phyloP scores from a whole-genome alignment of 1,140 invertebrate species.

The Drosophila equinoxialis region DNA sequence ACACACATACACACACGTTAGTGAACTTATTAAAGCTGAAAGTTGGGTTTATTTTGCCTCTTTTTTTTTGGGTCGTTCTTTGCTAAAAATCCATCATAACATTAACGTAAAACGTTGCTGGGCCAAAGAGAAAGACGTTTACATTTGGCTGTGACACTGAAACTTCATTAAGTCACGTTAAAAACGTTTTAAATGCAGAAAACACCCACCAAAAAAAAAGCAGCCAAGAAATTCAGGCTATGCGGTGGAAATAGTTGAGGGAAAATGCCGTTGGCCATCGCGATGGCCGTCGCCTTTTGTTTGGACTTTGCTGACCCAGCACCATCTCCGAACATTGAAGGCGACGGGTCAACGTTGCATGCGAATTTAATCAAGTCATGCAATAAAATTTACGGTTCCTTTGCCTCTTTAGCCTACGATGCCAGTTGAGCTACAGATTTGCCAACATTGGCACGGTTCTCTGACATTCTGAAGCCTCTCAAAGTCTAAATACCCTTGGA shows the following conservation, averaged over 20 bases:
- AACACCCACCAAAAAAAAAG: slow-evolving; percentile 20
- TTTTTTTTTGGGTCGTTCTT: slow-evolving; percentile 11
- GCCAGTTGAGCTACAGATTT: slow-evolving; percentile 40
- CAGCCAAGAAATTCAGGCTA: slow-evolving; percentile 47
- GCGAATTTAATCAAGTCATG: slow-evolving; percentile 82
- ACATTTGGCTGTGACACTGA: slow-evolving; percentile 66
- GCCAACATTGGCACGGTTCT: slow-evolving; percentile 35
- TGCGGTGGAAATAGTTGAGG: slow-evolving; percentile 38
- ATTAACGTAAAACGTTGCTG: slow-evolving; percentile 46
- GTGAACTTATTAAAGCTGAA: slow-evolving; percentile 64
- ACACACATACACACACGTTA: slow-evolving; percentile 11
- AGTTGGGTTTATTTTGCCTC: slow-evolving; percentile 44
- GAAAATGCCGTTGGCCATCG: slow-evolving; percentile 19
- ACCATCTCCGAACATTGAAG: neutral
- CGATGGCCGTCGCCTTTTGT: slow-evolving; percentile 43
- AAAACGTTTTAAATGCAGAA: slow-evolving; percentile 62
- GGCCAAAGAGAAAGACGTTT: neutral
- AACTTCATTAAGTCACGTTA: slow-evolving; percentile 80
- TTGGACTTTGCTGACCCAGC: slow-evolving; percentile 42
- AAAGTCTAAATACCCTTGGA: no score
- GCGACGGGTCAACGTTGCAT: slow-evolving; percentile 56
- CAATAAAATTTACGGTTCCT: slow-evolving; percentile 81
- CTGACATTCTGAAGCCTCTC: no score
- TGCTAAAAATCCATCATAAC: slow-evolving; percentile 71
- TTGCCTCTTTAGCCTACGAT: slow-evolving; percentile 40